Evolutionary conservation across 2,888 invertebrate genomes (phyloP), one percentile per base, ranked within the genome.

Genomic region (Brachyptera risi): DNA sequence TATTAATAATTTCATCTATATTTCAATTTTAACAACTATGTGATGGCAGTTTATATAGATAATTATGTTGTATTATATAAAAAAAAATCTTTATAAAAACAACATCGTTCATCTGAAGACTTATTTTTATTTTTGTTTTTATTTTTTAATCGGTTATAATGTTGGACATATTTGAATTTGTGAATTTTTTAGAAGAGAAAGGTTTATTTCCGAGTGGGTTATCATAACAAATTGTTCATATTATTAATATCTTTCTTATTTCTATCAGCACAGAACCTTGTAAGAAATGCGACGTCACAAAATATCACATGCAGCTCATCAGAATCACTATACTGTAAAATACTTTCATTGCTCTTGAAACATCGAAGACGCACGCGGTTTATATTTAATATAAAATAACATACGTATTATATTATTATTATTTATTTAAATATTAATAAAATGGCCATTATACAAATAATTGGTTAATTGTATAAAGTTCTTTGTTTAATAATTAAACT

Each of bases 121-220:
- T 47, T 47, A 47, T 47, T 21, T 47, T 47, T 47, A 17, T 47
- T 47, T 21, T 3, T 37, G 21, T 23, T 17, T 37, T 44, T 58
- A 31, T 19, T 37, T n/a, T n/a, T 21, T n/a, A 56, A 21, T 56
- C 35, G 35, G 23, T 58, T 59, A n/a, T n/a, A 50, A 49, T 24
- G 50, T 59, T 59, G 38, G 27, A 47, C 21, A 47, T 24, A 19
- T 49, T 42, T 59, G 49, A 49, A 49, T 31, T 59, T 59, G 37
- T n/a, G n/a, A 38, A 50, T 38, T 42, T 38, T 59, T 59, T 59
- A n/a, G 50, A 37, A 59, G 24, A 24, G 47, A 47, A 24, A 7
- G 7, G 21, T 47, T 47, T 47, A 23, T 21, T 47, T 19, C 47
- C 47, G 47, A 47, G 47, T 47, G 23, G n/a, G n/a, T n/a, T n/a